phyloP scores from a whole-genome alignment of 1,140 invertebrate species.

The Armadillidium nasatum region DNA sequence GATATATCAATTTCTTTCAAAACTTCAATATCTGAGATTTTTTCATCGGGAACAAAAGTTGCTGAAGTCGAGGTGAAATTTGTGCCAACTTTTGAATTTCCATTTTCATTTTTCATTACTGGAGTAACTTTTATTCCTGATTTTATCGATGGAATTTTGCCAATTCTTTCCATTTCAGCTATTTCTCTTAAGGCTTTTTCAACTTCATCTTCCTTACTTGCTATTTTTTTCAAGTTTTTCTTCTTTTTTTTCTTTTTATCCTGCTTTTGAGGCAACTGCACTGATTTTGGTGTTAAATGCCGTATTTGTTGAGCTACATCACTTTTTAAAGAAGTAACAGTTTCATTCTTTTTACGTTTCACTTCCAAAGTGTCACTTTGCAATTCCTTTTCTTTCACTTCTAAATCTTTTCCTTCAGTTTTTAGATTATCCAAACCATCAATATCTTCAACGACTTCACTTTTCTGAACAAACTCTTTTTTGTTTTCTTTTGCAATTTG shows the following conservation, averaged over 20 bases:
- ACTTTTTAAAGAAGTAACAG: not conserved
- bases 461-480: not conserved
- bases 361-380: not conserved
- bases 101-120: too few species aligned
- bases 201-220: slow-evolving; percentile 55
- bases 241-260: slow-evolving; percentile 53
- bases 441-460: not conserved
- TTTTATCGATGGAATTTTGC: slow-evolving; percentile 26
- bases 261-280: slow-evolving; percentile 44
- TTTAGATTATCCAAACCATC: not conserved
- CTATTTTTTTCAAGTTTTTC: slow-evolving; percentile 42
- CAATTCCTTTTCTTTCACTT: not conserved
- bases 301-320: not conserved
- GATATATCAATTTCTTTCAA: too few species aligned
- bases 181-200: slow-evolving; percentile 59
- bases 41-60: too few species aligned
- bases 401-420: not conserved
- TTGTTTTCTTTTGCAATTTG: not conserved
- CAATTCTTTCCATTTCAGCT: slow-evolving; percentile 53
- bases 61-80: too few species aligned
- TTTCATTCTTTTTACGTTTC: slow-evolving; percentile 13
- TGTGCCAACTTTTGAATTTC: too few species aligned
- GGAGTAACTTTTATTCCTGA: too few species aligned
- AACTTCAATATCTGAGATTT: too few species aligned
- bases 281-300: not conserved